These are phyloP conservation scores for Agrilus mali DNA, from an alignment of 2,888 invertebrate species.

Conservation along the genomic window DNA sequence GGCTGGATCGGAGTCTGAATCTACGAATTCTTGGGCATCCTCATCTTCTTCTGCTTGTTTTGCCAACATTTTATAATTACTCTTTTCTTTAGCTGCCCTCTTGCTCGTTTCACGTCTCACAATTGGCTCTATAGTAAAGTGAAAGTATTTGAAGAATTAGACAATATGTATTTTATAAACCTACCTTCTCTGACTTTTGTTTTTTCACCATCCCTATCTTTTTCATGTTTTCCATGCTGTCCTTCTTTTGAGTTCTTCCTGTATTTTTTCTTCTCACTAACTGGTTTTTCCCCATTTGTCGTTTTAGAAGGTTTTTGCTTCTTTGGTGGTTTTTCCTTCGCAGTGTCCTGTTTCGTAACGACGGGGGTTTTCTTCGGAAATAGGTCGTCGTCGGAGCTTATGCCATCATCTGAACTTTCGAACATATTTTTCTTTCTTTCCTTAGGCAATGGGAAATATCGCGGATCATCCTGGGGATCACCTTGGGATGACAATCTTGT, in stretches of 20 bases:
- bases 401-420: slow-evolving; percentile 53
- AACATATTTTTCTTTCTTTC: slow-evolving; percentile 54
- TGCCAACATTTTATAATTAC: slow-evolving; percentile 40
- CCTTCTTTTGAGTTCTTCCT: not conserved
- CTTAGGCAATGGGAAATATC: slow-evolving; percentile 61
- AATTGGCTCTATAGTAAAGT: slow-evolving; percentile 21
- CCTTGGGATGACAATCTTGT: slow-evolving; percentile 28
- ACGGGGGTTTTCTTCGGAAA: slow-evolving; percentile 35
- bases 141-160: no score
- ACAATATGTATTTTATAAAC: no score
- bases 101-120: slow-evolving; percentile 49
- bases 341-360: slow-evolving; percentile 17
- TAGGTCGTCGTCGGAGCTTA: slow-evolving; percentile 45
- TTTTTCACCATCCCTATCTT: not conserved
- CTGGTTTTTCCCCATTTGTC: slow-evolving; percentile 16
- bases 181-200: not conserved
- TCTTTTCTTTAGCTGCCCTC: slow-evolving; percentile 55
- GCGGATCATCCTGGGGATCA: slow-evolving; percentile 53
- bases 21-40: slow-evolving; percentile 44
- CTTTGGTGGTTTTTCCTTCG: slow-evolving; percentile 16
- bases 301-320: slow-evolving; percentile 20
- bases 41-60: slow-evolving; percentile 36
- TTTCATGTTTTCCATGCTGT: not conserved
- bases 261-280: slow-evolving; percentile 4
- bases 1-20: slow-evolving; percentile 61